phyloP scores from a whole-genome alignment of 2,888 invertebrate species.

The Gnatocerus cornutus region DNA sequence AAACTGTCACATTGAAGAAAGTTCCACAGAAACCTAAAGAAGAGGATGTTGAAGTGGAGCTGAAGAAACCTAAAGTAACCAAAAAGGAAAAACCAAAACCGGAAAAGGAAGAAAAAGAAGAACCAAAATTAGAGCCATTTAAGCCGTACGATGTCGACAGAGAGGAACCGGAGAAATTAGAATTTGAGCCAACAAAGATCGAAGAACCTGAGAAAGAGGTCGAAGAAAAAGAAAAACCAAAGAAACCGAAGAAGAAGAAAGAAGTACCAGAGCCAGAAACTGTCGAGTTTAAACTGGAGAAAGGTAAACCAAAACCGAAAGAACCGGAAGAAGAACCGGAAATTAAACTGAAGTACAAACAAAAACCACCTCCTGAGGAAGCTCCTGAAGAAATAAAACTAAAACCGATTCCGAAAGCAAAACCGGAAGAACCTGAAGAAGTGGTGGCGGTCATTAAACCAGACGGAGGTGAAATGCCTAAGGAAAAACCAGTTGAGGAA shows the following conservation, averaged over 20 bases:
- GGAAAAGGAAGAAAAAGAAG: conserved; percentile 44
- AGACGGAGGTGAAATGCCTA: conserved; percentile 60
- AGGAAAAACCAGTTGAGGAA: conserved; percentile 60
- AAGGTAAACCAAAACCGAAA: conserved; percentile 62
- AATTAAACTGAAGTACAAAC: conserved; percentile 67
- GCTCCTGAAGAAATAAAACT: conserved; percentile 65
- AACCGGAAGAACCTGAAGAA: conserved; percentile 57
- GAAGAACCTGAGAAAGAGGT: conserved; percentile 57
- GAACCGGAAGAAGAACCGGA: conserved; percentile 67
- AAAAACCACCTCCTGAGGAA: conserved; percentile 64
- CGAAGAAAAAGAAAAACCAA: conserved; percentile 68
- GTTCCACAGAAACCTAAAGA: conserved; percentile 69
- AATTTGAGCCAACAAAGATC: conserved; percentile 56
- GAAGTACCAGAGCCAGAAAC: conserved; percentile 56
- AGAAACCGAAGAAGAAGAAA: conserved; percentile 63
- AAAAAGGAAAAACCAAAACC: conserved; percentile 46
- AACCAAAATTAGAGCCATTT: conserved; percentile 56
- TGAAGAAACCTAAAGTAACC: conserved; percentile 62
- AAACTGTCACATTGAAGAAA: conserved; percentile 73
- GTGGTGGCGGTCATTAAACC: conserved; percentile 52
- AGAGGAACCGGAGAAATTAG: conserved; percentile 69
- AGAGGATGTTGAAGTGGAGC: conserved; percentile 65
- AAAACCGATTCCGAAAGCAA: conserved; percentile 64
- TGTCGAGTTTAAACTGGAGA: conserved; percentile 57
- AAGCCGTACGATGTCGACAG: conserved; percentile 60